Base-by-base conservation (phyloP, 2,888 invertebrate genomes). In the Venusia cambrica region DNA sequence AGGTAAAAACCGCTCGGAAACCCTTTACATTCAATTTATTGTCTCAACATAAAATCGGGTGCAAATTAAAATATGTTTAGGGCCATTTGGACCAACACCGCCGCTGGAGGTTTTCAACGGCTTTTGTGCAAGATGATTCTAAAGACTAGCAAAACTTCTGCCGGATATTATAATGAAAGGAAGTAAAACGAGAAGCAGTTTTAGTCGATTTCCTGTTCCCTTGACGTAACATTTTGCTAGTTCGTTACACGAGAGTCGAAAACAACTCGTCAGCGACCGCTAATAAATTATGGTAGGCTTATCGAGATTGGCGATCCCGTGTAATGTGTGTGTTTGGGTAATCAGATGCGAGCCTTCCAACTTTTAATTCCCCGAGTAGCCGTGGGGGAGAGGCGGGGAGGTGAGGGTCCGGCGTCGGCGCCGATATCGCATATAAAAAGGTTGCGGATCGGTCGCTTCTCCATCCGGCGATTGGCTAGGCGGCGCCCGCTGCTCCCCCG, bases 381-480 rank as follows among this genome's bases (percentile, higher is more conserved):
- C 51, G 46, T 48, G 55, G 57, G 48, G 62, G 59, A 47, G 21
- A 14, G 48, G 36, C 49, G 43, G 59, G 65, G 61, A 64, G 60
- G 62, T 51, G 58, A 58, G 65, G 60, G 76, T 76, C 77, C 80
- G 66, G 80, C 71, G 72, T 70, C 73, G 69, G 72, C 73, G 73
- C 78, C 78, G 79, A 84, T 84, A 83, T 76, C 78, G 77, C 73
- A 72, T 75, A 84, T 87, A 88, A 88, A 88, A 87, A 87, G 80
- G 85, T 84, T 84, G 85, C 75, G 85, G 83, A 85, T 84, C 80
- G 87, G 76, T 84, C 80, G 84, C 71, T 83, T 51, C 73, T 80
- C 80, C 81, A 83, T 78, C 81, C 84, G 72, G 68, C 84, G 89
- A 90, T 90, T 89, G 89, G 89, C 88, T 88, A 89, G 90, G 89